Evolutionary conservation across 2,797 vertebrate genomes (phyloP), one percentile per base, ranked within the genome.

Genomic region (Enteromius mattozi): DNA sequence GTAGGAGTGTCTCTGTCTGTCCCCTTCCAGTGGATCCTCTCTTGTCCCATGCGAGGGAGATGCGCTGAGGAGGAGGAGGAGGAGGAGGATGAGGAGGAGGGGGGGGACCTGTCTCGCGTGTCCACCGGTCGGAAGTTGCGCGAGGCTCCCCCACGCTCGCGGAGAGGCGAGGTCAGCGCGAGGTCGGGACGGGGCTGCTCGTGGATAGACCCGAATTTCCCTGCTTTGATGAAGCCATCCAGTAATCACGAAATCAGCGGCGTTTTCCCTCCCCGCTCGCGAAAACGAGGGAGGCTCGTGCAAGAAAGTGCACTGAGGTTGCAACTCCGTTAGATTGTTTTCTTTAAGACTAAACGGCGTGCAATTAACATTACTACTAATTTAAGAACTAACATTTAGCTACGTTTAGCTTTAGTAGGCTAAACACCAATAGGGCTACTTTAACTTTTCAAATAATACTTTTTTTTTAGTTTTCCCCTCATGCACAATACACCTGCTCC

Each of bases 161-260:
- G 84, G 91, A 94, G 93, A 95, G 93, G 90, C 94, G 92, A 95
- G 97, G 97, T 97, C 97, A 98, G 92, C 81, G 91, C 95, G 94
- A 95, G 97, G 96, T 97, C 96, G 96, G 91, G 92, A 91, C 88
- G 92, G 95, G 94, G 91, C 92, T 93, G 92, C 92, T 89, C 90
- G 89, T 91, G 94, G 94, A 91, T 93, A 92, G 95, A 95, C 92
- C 91, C 88, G 84, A 80, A 88, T 92, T 90, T 90, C 86, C 37
- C 70, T 27, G 68, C 81, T 86, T 80, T 85, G 80, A 93, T 91
- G 90, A 91, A 90, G 77, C 86, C 65, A 89, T 88, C 87, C 9
- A 82, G 61, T 69, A 88, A 88, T 90, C 85, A 59, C 59, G 68
- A 71, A 77, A 81, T 77, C 80, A 68, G 47, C 49, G 45, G 75